Evolutionary conservation across 2,888 invertebrate genomes (phyloP), one percentile per base, ranked within the genome.

Genomic region (Apeira syringaria): DNA sequence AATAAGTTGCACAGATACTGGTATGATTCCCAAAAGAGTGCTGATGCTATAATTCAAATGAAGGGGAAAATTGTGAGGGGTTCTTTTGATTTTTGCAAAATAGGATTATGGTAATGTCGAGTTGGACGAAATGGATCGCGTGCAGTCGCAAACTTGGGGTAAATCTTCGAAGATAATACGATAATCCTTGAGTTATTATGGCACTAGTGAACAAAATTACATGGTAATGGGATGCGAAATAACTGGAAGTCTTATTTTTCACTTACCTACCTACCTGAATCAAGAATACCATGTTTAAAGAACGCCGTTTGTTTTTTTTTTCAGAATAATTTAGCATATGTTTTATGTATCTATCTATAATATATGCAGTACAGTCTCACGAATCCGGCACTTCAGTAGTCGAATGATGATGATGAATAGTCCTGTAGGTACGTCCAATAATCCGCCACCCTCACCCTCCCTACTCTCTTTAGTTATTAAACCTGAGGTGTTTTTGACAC

Each of bases 101-200:
- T 58, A 56, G 66, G 74, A 74, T 79, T 79, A 79, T 77, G 70
- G 47, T 73, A 77, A 78, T 76, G 64, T 60, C 45, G 65, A 61
- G 58, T 64, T 51, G 60, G 64, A 65, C 59, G 61, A 53, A 56
- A 60, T 58, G 60, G 56, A 61, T 64, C 69, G 63, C 68, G 69
- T 67, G 68, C 64, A 51, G 48, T 17, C 29, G 25, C 52, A 53
- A 44, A 43, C 43, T 53, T 50, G 47, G 60, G 61, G 50, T 49
- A 36, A 55, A 50, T 56, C 39, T 53, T 31, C 40, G 41, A 26
- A 44, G 41, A 52, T 48, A 50, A 50, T 47, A 39, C 13, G 51
- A 61, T 60, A 54, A 56, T 51, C 30, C 40, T 36, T 60, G 65
- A 70, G 68, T 69, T 68, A 67, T 61, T 38, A 46, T 32, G 35